Evolutionary conservation across 2,888 invertebrate genomes (phyloP), one percentile per base, ranked within the genome.

Genomic region (Oscheius sp.): DNA sequence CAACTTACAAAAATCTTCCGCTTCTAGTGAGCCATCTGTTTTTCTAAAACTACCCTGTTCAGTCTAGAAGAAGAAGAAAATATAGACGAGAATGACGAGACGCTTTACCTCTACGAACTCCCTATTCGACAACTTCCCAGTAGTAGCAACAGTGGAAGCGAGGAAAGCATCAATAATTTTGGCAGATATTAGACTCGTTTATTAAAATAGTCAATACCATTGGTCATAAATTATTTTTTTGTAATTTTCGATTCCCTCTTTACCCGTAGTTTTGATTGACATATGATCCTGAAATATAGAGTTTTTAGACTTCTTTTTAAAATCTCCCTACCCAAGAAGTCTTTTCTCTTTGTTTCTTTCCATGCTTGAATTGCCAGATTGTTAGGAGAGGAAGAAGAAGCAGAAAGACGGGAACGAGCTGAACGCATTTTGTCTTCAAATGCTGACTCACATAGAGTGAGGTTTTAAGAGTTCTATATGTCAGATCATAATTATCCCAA

Each of bases 231-330:
- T 57, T 2, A 37, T 39, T 25, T 57, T 57, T 23, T 20, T 31
- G 23, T 57, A 57, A 34, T 57, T 57, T 37, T 57, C 57, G 17
- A 57, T 57, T n/a, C 57, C 57, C 39, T 57, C 57, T 37, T 57
- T 15, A 20, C 57, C 57, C 1, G 57, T 57, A 3, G 57, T 37
- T 20, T 57, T 57, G 12, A 34, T 34, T n/a, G 37, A 8, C 17
- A 57, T 20, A 3, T 57, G 57, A 15, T 57, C 57, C 8, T n/a
- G n/a, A n/a, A n/a, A n/a, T n/a, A n/a, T n/a, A n/a, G n/a, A n/a
- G n/a, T n/a, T n/a, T n/a, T n/a, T n/a, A n/a, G n/a, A n/a, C n/a
- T n/a, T n/a, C n/a, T n/a, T n/a, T n/a, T n/a, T n/a, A n/a, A n/a
- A n/a, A n/a, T n/a, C n/a, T n/a, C n/a, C n/a, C n/a, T n/a, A n/a